Evolutionary conservation across 1,140 invertebrate genomes (phyloP), one percentile per base, ranked within the genome.

Genomic region (Bacillus rossius): DNA sequence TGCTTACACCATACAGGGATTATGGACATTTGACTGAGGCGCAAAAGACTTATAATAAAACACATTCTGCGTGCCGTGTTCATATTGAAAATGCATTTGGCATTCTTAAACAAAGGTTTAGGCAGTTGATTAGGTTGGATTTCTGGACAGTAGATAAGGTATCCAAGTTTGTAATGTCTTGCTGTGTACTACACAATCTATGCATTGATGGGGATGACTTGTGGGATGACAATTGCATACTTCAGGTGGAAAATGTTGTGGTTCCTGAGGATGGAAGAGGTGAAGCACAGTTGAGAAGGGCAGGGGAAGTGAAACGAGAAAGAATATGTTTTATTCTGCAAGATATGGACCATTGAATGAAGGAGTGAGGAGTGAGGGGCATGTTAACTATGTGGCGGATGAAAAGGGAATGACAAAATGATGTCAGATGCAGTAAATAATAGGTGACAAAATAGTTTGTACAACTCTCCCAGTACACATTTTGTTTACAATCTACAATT

Each of bases 71-170:
- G 45, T 63, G 59, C 22, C 42, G 71, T 38, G 62, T 71, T 2
- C 29, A 55, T 48, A 70, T 75, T 25, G 70, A 73, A 58, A 66
- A 69, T 59, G 54, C 64, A 8, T 72, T 70, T 66, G 43, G 43
- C 17, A 45, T 45, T 45, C n/a, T 45, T 5, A 45, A 45, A 25
- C 17, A 19, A 20, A 19, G 43, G 17, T 45, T 45, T 13, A 5
- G 43, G 4, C 43, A 45, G 43, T 8, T 45, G 4, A 45, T 45
- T 25, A 45, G 43, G 4, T 20, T 25, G 17, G 43, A 45, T 8
- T 45, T 45, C n/a, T 25, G 4, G 17, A 20, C 17, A 7, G 43
- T 45, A 7, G 43, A 45, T n/a, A 45, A 19, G 23, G n/a, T 25
- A 19, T 7, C 43, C 5, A 45, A 45, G 43, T 45, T 19, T 25